Conservation (phyloP, 2,888 invertebrate genomes). For the Eledone cirrhosa region DNA sequence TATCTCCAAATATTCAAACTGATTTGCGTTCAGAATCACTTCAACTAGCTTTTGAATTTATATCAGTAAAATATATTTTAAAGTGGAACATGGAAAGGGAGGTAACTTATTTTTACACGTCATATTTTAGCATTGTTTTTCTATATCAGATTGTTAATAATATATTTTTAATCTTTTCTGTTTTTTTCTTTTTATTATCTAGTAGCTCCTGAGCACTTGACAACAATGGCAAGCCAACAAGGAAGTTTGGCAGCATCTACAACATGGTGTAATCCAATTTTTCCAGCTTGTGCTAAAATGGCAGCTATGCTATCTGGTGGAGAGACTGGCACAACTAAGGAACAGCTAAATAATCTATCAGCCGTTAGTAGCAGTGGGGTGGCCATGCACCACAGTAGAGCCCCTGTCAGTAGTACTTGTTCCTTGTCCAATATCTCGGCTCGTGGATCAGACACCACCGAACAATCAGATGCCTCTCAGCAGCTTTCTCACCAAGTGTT, state of each 20-base stretch:
- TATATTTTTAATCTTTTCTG: not conserved
- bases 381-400: not conserved
- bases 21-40: too few relatives aligned
- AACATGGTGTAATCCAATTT: slow-evolving; percentile 26
- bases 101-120: too few relatives aligned
- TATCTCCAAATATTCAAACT: too few relatives aligned
- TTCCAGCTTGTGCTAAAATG: slow-evolving; percentile 24
- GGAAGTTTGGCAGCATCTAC: slow-evolving; percentile 27
- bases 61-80: too few relatives aligned
- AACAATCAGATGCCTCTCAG: slow-evolving; percentile 14
- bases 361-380: not conserved
- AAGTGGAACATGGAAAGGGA: too few relatives aligned
- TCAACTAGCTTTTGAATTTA: too few relatives aligned
- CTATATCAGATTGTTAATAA: not conserved
- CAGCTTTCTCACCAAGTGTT: slow-evolving; percentile 13
- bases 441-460: not conserved
- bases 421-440: not conserved
- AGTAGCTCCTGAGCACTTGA: slow-evolving; percentile 29
- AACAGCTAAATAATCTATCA: slow-evolving; percentile 5
- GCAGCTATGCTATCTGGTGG: slow-evolving; percentile 18
- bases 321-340: slow-evolving; percentile 11
- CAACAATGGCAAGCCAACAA: slow-evolving; percentile 27
- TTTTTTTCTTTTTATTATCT: not conserved
- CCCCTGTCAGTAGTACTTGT: slow-evolving; percentile 17
- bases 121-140: not conserved